Evolutionary conservation across 2,797 vertebrate genomes (phyloP), one percentile per base, ranked within the genome.

Genomic region (Gambusia yucatana): DNA sequence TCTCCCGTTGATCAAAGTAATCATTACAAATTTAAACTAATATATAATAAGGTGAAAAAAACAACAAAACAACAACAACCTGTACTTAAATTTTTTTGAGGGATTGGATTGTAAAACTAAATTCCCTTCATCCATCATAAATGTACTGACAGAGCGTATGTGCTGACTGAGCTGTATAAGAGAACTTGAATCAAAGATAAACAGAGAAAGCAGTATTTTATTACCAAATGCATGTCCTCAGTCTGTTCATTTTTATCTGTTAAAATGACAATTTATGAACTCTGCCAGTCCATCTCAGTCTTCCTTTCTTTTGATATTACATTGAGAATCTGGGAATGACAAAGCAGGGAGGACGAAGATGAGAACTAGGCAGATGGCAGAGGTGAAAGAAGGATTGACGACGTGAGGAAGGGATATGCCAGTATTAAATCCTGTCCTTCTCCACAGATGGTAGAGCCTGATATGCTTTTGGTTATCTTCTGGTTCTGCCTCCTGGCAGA

Each of bases 401-500:
- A 39, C 16, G 11, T 46, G 75, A 77, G 52, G 77, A 79, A 80
- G 76, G 67, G 46, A 75, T 84, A 74, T 80, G 90, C 89, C 76
- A 87, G 79, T 81, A 89, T 91, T 87, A 88, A 90, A 89, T 91
- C 73, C 78, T 82, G 83, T 86, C 84, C 83, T 85, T 78, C 77
- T 88, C 76, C 30, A 48, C 78, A 82, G 90, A 93, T 91, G 86
- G 85, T n/a, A 28, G 80, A 85, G 84, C 83, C 65, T 83, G 85
- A 87, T 94, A 91, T 82, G 85, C 80, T 78, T 89, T 85, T 85
- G 84, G 86, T 92, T 88, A 92, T 93, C 90, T 91, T 86, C 81
- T 25, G 73, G 81, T 88, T 82, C 81, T 87, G 89, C 88, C 91
- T 84, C 78, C 80, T 85, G 86, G 86, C 75, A 70, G 33, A 81